Percentiles rank a stretch among this genome's conserved stretches.
These are phyloP conservation scores for Syngnathus floridae DNA, from an alignment of 2,113 vertebrate species.

Conservation along the genomic window DNA sequence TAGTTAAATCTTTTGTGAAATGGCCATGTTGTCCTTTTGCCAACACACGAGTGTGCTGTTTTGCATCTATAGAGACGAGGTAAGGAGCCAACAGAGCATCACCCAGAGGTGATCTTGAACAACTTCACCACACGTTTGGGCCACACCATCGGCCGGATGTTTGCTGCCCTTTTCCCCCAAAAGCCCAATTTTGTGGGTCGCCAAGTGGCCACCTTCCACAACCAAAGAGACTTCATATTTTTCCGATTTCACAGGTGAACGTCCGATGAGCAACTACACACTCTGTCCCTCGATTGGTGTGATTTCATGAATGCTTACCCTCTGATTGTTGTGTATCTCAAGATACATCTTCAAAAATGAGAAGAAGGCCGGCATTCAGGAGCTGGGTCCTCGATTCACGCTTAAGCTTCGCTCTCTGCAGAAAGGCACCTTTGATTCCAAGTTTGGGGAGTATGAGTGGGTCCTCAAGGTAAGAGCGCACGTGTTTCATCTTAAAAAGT, in stretches of 20 bases:
- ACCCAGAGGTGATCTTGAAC: conserved; percentile 91
- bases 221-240: conserved; percentile 95
- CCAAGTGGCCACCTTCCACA: conserved; percentile 96
- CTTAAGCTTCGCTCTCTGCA: conserved; percentile 94
- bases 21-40: not conserved
- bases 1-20: not conserved
- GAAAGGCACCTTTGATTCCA: conserved; percentile 97
- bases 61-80: conserved; percentile 75
- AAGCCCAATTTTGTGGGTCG: conserved; percentile 90
- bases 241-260: conserved; percentile 93
- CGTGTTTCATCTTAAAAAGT: no score
- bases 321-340: not conserved
- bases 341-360: conserved; percentile 96
- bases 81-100: conserved; percentile 84
- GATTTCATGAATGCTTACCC: not conserved
- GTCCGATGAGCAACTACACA: not conserved
- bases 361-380: conserved; percentile 94
- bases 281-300: not conserved
- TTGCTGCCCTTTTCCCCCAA: conserved; percentile 92
- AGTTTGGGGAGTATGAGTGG: conserved; percentile 98
- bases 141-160: conserved; percentile 85
- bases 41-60: not conserved
- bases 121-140: conserved; percentile 92
- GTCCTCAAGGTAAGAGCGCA: conserved; percentile 84
- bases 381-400: conserved; percentile 94